Evolutionary conservation across 2,113 vertebrate species (phyloP).

Genomic region (Tenrec ecaudatus): DNA sequence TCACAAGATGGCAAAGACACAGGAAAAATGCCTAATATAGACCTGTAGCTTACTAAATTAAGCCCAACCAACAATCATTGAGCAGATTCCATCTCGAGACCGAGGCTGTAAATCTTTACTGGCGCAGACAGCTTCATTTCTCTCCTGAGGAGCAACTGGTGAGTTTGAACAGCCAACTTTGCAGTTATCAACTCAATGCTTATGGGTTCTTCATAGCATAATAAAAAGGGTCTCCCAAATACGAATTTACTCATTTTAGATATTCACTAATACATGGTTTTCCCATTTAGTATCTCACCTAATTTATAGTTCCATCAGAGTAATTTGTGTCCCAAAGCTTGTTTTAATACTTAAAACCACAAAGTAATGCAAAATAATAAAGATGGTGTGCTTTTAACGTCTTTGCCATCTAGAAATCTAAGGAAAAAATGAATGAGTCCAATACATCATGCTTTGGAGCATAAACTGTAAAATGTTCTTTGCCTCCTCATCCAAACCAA

Average conservation of each 20-base stretch:
- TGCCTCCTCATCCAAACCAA: background rate
- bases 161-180: too few species aligned
- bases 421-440: background rate
- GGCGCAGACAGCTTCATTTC: too few species aligned
- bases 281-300: too few species aligned
- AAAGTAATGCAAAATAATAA: constrained; percentile 48
- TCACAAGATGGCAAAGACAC: constrained; percentile 17
- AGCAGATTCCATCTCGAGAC: too few species aligned
- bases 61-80: too few species aligned
- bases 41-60: background rate
- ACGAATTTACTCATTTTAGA: background rate
- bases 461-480: background rate
- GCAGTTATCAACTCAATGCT: too few species aligned
- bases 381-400: background rate
- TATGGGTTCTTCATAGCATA: too few species aligned
- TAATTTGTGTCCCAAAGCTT: too few species aligned
- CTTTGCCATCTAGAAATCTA: background rate
- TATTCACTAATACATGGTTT: background rate
- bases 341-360: background rate
- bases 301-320: too few species aligned
- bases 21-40: background rate
- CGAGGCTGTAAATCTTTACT: too few species aligned
- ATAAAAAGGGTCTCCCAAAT: background rate
- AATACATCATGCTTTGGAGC: background rate
- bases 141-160: too few species aligned